Base-by-base conservation (phyloP, 2,797 vertebrate species). In the Acipenser oxyrinchus region DNA sequence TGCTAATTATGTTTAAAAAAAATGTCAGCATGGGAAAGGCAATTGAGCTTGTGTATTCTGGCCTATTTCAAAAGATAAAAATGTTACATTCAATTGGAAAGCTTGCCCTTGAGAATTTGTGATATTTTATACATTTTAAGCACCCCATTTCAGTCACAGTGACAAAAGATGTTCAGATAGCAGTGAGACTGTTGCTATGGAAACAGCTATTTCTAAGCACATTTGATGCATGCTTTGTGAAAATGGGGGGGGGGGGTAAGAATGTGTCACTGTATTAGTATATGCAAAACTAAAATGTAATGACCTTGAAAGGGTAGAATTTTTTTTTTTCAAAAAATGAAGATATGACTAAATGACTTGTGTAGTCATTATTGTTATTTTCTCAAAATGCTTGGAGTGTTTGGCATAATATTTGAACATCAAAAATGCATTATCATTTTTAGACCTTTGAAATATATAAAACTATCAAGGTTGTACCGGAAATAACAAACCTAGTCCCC, bases 151-250 rank as follows among this genome's bases (percentile, higher is more conserved):
- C 83, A 89, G 85, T 88, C 87, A 87, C 86, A 89, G 86, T 88
- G 86, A 89, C 88, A 89, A 89, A 88, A 88, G 86, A 90, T 88
- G 84, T 86, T 88, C 87, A 86, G 85, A 88, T 87, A 87, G 85
- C 87, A 86, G 87, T 87, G 85, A 87, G 87, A 87, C 84, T 83
- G 88, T 90, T 89, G 85, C 88, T 87, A 89, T 90, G 87, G 88
- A 86, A 88, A 90, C 88, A 84, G 85, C 88, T 90, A 87, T 90
- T 88, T 88, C 88, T 87, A 88, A 89, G 88, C 87, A 89, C 88
- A 88, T 89, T 87, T 87, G 87, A 88, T 86, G 88, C 87, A 88
- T 88, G 86, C 87, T 90, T 88, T 90, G 84, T 88, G 87, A 88
- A 79, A 86, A 87, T 82, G 87, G 87, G 87, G 59, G 12, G 18